Conservation (phyloP, 1,140 invertebrate species). For the Palaemon carinicauda region DNA sequence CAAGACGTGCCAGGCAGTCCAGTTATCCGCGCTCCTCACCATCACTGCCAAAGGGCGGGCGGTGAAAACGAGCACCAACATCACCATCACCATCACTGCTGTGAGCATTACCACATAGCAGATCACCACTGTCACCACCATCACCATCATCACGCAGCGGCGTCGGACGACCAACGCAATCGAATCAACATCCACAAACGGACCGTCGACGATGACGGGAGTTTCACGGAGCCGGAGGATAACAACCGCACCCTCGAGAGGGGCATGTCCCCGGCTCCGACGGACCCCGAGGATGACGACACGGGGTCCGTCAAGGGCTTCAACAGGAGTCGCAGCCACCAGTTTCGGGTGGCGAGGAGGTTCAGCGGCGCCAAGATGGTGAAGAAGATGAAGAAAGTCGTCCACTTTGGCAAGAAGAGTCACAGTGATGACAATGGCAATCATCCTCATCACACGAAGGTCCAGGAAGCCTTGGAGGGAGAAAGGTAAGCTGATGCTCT, state of each 20-base stretch:
- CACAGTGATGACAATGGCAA: not conserved
- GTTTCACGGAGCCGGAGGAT: not conserved
- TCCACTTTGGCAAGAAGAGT: slow-evolving; percentile 34
- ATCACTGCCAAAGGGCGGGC: not conserved
- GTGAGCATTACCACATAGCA: too few species aligned
- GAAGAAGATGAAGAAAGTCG: slow-evolving; percentile 20
- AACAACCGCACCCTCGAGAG: not conserved
- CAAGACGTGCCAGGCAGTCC: not conserved
- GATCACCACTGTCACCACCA: too few species aligned
- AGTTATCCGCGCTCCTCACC: not conserved
- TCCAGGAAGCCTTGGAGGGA: not conserved
- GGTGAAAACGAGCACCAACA: not conserved
- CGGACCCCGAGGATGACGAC: not conserved
- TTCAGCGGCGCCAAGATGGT: slow-evolving; percentile 45
- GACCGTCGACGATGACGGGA: not conserved
- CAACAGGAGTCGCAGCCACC: slow-evolving; percentile 21
- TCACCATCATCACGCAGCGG: too few species aligned
- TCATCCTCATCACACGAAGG: slow-evolving; percentile 32
- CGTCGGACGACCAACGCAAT: not conserved
- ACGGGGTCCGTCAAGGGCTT: slow-evolving; percentile 2
- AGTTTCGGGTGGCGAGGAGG: slow-evolving; percentile 26
- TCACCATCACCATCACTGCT: not conserved
- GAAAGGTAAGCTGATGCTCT: not conserved
- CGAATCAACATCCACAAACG: not conserved
- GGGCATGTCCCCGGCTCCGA: not conserved